Conservation (phyloP, 2,888 invertebrate genomes). For the Cataglyphis altisquamis region DNA sequence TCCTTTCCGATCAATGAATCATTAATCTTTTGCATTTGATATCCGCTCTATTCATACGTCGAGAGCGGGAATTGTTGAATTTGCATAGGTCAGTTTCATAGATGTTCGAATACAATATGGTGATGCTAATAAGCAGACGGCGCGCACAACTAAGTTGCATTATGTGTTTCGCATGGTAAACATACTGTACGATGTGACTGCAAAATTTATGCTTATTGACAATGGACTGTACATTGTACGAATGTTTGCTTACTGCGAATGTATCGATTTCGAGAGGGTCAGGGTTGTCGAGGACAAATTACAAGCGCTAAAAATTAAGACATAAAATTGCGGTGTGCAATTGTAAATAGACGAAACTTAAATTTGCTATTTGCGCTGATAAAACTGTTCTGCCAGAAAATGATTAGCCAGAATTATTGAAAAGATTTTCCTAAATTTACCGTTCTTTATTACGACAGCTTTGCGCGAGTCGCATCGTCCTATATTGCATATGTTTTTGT, state of each 20-base stretch:
- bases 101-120: neutral
- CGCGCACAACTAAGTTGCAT: neutral
- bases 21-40: constrained; percentile 11
- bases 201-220: constrained; percentile 12
- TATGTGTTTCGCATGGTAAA: neutral
- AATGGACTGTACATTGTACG: neutral
- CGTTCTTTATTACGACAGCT: neutral
- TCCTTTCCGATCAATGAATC: neutral
- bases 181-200: neutral
- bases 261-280: neutral
- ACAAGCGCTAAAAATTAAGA: neutral
- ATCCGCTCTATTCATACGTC: neutral
- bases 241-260: neutral
- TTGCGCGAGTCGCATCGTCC: too few species aligned
- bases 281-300: neutral
- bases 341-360: neutral
- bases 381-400: neutral
- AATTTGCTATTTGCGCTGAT: neutral
- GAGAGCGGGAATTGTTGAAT: neutral
- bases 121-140: neutral
- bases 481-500: neutral
- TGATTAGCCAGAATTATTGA: neutral
- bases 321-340: neutral
- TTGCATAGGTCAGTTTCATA: neutral
- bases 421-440: neutral